Percentiles rank a stretch among this genome's conserved stretches.
phyloP scores from a whole-genome alignment of 2,888 invertebrate genomes.

The Coenonympha arcania region DNA sequence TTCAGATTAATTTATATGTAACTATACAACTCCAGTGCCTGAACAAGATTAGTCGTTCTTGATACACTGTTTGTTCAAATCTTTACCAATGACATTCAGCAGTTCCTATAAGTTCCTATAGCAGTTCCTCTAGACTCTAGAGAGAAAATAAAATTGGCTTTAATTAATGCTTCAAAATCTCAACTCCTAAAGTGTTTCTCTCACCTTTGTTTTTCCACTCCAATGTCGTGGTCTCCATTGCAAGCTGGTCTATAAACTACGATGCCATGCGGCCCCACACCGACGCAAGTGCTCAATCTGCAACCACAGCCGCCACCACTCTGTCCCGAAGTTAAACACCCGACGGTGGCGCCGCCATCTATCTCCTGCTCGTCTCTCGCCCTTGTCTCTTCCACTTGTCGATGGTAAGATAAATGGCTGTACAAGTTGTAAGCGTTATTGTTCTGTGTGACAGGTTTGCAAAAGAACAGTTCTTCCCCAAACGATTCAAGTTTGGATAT shows the following conservation, averaged over 20 bases:
- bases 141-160: too few species aligned
- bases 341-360: conserved; percentile 63
- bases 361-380: conserved; percentile 63
- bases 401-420: conserved; percentile 79
- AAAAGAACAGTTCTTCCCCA: conserved; percentile 88
- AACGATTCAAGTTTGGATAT: conserved; percentile 85
- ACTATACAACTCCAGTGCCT: too few species aligned
- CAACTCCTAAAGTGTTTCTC: conserved; percentile 9
- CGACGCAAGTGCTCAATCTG: conserved; percentile 73
- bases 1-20: too few species aligned
- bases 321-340: conserved; percentile 62
- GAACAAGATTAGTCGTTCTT: too few species aligned
- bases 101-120: too few species aligned
- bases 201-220: conserved; percentile 78
- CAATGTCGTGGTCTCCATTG: conserved; percentile 73
- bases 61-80: too few species aligned
- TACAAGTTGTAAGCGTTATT: conserved; percentile 83
- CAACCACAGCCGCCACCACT: conserved; percentile 64
- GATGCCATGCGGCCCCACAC: conserved; percentile 89
- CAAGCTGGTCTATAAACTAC: conserved; percentile 76
- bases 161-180: background rate
- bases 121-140: too few species aligned
- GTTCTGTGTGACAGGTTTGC: conserved; percentile 74
- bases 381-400: conserved; percentile 67
- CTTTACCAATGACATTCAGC: too few species aligned